phyloP scores from a whole-genome alignment of 2,113 vertebrate species.

The Rafetus swinhoei region DNA sequence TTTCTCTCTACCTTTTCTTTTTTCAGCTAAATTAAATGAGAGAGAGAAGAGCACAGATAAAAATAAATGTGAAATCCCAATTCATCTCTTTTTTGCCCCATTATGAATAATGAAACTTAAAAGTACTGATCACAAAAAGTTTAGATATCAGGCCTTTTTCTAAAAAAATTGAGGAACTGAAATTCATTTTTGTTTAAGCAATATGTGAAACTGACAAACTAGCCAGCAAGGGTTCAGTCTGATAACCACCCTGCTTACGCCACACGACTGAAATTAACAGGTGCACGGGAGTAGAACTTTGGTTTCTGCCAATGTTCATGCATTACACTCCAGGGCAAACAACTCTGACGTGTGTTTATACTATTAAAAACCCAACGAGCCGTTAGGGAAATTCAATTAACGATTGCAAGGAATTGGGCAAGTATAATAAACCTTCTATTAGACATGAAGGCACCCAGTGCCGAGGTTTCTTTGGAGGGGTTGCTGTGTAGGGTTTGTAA shows the following conservation, averaged over 20 bases:
- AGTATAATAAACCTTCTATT: neutral
- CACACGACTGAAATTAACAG: slow-evolving; percentile 51
- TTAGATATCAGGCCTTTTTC: neutral
- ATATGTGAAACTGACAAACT: neutral
- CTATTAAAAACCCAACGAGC: fast-evolving
- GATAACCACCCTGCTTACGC: neutral
- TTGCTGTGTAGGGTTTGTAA: slow-evolving; percentile 37
- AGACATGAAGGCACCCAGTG: neutral
- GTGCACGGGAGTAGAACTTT: neutral
- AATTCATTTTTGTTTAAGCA: slow-evolving; percentile 19
- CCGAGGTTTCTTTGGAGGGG: neutral
- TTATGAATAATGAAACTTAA: neutral
- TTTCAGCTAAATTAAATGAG: neutral
- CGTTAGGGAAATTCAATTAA: fast-evolving
- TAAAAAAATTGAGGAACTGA: slow-evolving; percentile 65
- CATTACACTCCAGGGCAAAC: neutral
- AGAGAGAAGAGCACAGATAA: neutral
- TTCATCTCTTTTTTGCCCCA: neutral
- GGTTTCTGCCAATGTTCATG: neutral
- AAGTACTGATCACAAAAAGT: neutral
- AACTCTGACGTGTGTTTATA: neutral
- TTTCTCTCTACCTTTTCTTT: neutral
- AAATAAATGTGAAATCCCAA: neutral
- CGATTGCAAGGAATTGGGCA: neutral
- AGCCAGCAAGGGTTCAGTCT: neutral